Evolutionary conservation across 1,140 invertebrate species (phyloP).

Genomic region (Drosophila littoralis): DNA sequence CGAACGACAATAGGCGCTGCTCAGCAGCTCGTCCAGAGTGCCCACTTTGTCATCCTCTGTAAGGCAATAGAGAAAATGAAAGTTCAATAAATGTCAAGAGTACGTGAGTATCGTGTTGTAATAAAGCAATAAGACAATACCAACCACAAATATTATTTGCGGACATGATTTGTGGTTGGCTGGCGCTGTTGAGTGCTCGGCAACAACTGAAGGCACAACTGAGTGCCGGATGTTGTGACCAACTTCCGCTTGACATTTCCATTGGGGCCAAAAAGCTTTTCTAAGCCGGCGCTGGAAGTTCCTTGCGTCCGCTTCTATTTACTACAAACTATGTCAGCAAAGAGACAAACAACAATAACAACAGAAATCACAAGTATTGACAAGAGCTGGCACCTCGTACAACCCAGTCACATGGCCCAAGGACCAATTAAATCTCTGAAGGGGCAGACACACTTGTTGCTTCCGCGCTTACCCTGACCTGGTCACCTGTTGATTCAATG

Average conservation of each 20-base stretch:
- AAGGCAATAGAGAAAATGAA: conserved; percentile 48
- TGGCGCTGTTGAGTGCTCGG: conserved; percentile 5
- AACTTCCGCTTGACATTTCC: conserved; percentile 8
- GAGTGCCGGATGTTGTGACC: background rate
- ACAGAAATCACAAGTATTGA: background rate
- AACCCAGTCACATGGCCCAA: background rate
- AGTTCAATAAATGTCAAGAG: background rate
- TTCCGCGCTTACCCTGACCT: conserved; percentile 54
- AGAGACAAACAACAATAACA: background rate
- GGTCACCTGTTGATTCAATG: conserved; percentile 74
- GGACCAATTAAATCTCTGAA: background rate
- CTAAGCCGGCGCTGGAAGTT: conserved; percentile 18
- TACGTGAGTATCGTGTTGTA: background rate
- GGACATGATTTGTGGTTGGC: conserved; percentile 36
- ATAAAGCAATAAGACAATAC: background rate
- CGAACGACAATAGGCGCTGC: conserved; percentile 94
- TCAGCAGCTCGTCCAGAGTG: conserved; percentile 92
- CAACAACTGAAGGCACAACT: conserved; percentile 28
- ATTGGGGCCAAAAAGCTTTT: conserved; percentile 28
- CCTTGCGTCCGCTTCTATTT: background rate
- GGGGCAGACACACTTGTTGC: conserved; percentile 52
- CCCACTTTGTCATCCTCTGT: conserved; percentile 88
- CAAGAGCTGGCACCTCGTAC: background rate
- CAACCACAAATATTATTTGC: conserved; percentile 10
- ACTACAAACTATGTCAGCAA: background rate